Percentiles rank a stretch among this genome's conserved stretches.
These are phyloP conservation scores for Seladonia tumulorum DNA, from an alignment of 2,888 invertebrate species.

Conservation along the genomic window DNA sequence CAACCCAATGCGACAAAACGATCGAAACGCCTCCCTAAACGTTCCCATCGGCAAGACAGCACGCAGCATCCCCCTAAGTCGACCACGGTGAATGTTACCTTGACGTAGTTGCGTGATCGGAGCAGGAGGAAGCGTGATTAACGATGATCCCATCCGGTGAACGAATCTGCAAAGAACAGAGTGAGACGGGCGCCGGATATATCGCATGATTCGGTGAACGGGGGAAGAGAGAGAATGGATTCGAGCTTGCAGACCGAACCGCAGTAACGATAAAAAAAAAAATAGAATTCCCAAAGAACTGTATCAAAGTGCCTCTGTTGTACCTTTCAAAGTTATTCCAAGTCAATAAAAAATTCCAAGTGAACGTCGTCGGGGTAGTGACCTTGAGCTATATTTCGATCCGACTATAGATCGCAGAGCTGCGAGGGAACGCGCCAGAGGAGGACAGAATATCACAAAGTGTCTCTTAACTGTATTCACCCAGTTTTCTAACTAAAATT, in stretches of 20 bases:
- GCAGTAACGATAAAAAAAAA: background rate
- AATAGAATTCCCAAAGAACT: background rate
- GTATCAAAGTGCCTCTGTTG: constrained; percentile 18
- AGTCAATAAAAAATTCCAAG: constrained; percentile 8
- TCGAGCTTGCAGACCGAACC: background rate
- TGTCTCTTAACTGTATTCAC: constrained; percentile 17
- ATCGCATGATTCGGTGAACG: background rate
- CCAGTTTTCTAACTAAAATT: constrained; percentile 19
- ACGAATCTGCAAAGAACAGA: constrained; percentile 11
- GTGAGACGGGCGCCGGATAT: constrained; percentile 1
- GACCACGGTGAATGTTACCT: background rate
- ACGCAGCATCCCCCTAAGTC: constrained; percentile 9
- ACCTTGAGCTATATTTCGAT: constrained; percentile 24
- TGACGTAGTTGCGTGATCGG: constrained; percentile 1
- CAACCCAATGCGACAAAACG: background rate
- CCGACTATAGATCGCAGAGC: constrained; percentile 21
- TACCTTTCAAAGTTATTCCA: constrained; percentile 6
- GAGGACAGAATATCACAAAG: constrained; percentile 24
- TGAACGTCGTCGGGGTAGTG: constrained; percentile 14
- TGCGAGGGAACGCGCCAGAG: constrained; percentile 17
- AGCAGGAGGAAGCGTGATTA: background rate
- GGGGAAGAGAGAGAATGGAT: background rate
- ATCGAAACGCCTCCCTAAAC: background rate
- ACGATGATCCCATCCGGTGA: background rate
- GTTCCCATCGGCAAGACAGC: background rate